These are phyloP conservation scores for Oryzias sinensis DNA, from an alignment of 2,797 vertebrate genomes.

Conservation along the genomic window DNA sequence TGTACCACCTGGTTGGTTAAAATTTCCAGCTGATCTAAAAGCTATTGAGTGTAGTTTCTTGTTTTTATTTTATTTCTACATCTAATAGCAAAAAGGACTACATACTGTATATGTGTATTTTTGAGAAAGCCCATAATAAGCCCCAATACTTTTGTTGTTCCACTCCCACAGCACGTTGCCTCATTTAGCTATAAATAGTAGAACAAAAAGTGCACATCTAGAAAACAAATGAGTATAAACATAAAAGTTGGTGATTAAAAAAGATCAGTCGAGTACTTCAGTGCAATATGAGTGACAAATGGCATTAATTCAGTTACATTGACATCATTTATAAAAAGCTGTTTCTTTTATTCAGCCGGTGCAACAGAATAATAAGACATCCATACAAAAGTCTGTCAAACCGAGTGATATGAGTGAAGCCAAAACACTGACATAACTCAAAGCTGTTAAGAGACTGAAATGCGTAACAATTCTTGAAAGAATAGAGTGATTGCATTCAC, in stretches of 20 bases:
- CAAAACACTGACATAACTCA: conserved; percentile 37
- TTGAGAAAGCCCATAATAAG: too few relatives aligned
- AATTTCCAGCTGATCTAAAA: too few relatives aligned
- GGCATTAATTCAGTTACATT: not conserved
- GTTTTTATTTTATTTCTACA: too few relatives aligned
- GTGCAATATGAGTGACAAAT: too few relatives aligned
- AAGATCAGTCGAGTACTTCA: not conserved
- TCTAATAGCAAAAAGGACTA: too few relatives aligned
- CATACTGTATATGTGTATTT: too few relatives aligned
- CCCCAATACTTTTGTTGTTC: too few relatives aligned
- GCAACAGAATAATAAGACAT: conserved; percentile 61
- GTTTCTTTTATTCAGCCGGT: conserved; percentile 67
- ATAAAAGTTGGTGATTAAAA: not conserved
- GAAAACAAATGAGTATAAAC: not conserved
- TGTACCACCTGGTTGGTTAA: too few relatives aligned
- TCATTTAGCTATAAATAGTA: too few relatives aligned
- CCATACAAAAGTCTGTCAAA: conserved; percentile 56
- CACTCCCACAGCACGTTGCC: too few relatives aligned
- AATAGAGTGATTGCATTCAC: conserved; percentile 53
- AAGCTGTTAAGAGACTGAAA: conserved; percentile 40
- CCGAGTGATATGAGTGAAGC: conserved; percentile 35
- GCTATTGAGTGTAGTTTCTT: too few relatives aligned
- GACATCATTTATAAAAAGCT: conserved; percentile 54
- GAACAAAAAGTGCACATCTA: too few relatives aligned
- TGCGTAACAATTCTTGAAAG: conserved; percentile 34